Evolutionary conservation across 2,888 invertebrate species (phyloP).

Genomic region (Eupeodes latifasciatus): DNA sequence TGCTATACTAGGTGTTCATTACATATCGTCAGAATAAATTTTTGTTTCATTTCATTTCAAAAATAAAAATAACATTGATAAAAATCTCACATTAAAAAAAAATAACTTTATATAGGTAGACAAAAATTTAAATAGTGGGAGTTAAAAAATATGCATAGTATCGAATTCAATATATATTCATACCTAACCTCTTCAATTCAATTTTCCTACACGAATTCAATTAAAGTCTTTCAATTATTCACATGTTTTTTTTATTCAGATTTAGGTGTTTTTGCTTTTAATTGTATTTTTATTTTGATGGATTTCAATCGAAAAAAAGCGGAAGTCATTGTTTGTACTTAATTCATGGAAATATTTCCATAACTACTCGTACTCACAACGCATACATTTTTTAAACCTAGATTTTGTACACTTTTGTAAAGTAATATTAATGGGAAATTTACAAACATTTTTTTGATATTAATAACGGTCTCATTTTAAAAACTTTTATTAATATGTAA

Average conservation of each 20-base stretch:
- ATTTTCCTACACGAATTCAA: conserved; percentile 19
- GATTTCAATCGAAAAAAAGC: conserved; percentile 2
- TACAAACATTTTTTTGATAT: neutral
- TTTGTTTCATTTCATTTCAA: neutral
- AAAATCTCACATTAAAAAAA: neutral
- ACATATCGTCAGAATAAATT: neutral
- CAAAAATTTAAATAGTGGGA: neutral
- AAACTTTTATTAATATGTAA: too few species aligned
- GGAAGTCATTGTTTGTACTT: conserved; percentile 2
- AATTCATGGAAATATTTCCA: conserved; percentile 11
- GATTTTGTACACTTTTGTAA: too few species aligned
- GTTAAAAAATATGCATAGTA: neutral
- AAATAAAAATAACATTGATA: neutral
- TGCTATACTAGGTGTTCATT: conserved; percentile 4
- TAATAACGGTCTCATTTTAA: too few species aligned
- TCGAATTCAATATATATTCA: neutral
- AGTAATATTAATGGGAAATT: conserved; percentile 19
- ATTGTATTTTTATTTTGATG: neutral
- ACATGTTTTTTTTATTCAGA: neutral
- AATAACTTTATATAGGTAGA: neutral
- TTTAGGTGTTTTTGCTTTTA: neutral
- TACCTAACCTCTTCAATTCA: neutral
- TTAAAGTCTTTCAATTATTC: conserved; percentile 38
- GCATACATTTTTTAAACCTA: too few species aligned
- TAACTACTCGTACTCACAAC: too few species aligned